phyloP scores from a whole-genome alignment of 2,113 vertebrate species.

The Heterotilapia buettikoferi region DNA sequence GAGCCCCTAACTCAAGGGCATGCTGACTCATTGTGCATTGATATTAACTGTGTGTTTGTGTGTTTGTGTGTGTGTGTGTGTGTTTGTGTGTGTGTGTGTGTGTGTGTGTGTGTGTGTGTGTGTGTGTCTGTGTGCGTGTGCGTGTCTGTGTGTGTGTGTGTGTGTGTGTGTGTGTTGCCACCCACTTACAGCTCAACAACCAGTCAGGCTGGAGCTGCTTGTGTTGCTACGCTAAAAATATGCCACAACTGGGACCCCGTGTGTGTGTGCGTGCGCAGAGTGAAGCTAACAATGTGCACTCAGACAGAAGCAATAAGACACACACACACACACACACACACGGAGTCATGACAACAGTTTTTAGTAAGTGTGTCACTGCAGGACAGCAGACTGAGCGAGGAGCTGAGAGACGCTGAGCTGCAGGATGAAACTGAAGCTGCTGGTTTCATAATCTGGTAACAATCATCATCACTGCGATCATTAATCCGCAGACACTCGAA shows the following conservation, averaged over 20 bases:
- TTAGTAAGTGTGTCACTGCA: constrained; percentile 23
- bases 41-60: too few relatives aligned
- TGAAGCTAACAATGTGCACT: neutral
- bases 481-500: neutral
- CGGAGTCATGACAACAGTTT: constrained; percentile 5
- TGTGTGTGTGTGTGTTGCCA: neutral
- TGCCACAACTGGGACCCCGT: neutral
- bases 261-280: neutral
- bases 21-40: too few relatives aligned
- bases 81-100: neutral
- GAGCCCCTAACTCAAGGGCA: too few relatives aligned
- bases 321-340: neutral
- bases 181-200: constrained; percentile 34
- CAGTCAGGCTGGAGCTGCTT: constrained; percentile 34
- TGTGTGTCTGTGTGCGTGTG: neutral
- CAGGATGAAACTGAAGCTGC: neutral
- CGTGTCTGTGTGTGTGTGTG: neutral
- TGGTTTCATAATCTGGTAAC: neutral
- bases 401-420: neutral
- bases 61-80: too few relatives aligned
- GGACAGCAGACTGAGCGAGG: neutral
- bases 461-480: neutral
- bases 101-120: neutral
- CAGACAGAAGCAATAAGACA: constrained; percentile 10
- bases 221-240: constrained; percentile 67